Evolutionary conservation across 2,888 invertebrate genomes (phyloP), one percentile per base, ranked within the genome.

Genomic region (Adelognathus sp.): DNA sequence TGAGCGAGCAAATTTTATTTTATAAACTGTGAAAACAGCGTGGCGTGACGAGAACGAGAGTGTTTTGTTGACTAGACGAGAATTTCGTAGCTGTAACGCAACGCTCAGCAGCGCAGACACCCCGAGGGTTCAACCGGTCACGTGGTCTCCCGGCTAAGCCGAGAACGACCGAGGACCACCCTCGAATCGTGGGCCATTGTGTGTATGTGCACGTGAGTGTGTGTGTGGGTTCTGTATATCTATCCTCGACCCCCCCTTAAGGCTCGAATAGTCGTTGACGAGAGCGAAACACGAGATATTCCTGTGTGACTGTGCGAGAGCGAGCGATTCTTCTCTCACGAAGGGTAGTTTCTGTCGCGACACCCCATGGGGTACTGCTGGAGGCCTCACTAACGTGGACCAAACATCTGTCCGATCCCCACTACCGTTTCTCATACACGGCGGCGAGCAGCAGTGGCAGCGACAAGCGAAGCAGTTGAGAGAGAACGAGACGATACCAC

Each of bases 381-480:
- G 81, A 79, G 84, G 84, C 86, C 87, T 69, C 52, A 54, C 9
- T 39, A 52, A 73, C 82, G 85, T 90, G 89, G 89, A 90, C 89
- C 90, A 90, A 90, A 90, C 90, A 90, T 90, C 90, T 90, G 90
- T 86, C 86, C 81, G 70, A 81, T 83, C 85, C 86, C 82, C 81
- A 77, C 75, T 77, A 52, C 70, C 60, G 36, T 66, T n/a, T n/a
- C n/a, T n/a, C 64, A 72, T 50, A 52, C 64, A 39, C 36, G 58
- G 64, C 52, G 31, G 21, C 36, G 27, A 33, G 60, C 58, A 14
- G 58, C 70, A 56, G 75, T 67, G 50, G 61, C 72, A n/a, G n/a
- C n/a, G n/a, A n/a, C n/a, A n/a, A n/a, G n/a, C n/a, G n/a, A 21
- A 50, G 67, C 61, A 24, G 72, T 61, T 44, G 56, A 64, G 69